Percentiles rank a stretch among this genome's conserved stretches.
Evolutionary conservation across 2,888 invertebrate species (phyloP).

Genomic region (Cryptocephalus primarius): DNA sequence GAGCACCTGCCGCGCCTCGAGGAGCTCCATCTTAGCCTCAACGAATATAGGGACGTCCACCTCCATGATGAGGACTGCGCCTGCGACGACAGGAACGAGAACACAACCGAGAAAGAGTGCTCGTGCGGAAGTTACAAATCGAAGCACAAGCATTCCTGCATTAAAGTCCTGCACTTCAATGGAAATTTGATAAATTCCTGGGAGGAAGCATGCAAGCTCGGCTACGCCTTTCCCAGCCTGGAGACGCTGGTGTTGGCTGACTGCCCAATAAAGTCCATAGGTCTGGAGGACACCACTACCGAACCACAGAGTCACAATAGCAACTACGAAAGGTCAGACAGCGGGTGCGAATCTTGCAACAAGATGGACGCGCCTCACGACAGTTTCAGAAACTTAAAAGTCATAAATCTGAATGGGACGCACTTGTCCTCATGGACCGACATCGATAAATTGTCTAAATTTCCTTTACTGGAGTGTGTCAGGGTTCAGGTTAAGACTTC

Average conservation of each 20-base stretch:
- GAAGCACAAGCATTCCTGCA: conserved; percentile 45
- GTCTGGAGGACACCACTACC: conserved; percentile 19
- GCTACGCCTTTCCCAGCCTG: conserved; percentile 74
- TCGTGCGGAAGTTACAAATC: conserved; percentile 11
- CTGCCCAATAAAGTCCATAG: conserved; percentile 58
- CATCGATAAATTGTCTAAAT: conserved; percentile 73
- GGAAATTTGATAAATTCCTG: conserved; percentile 79
- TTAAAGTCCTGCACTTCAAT: conserved; percentile 77
- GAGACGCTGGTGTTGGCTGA: conserved; percentile 79
- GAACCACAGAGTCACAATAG: conserved; percentile 11
- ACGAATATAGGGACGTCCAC: conserved; percentile 71
- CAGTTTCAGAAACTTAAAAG: conserved; percentile 57
- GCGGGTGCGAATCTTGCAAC: conserved; percentile 44
- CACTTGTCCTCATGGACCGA: conserved; percentile 79
- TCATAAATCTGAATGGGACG: conserved; percentile 78
- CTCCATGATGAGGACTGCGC: conserved; percentile 41
- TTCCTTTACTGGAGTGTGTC: conserved; percentile 73
- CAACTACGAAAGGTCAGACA: conserved; percentile 39
- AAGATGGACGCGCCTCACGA: conserved; percentile 48
- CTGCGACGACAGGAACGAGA: conserved; percentile 11
- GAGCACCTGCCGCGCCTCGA: conserved; percentile 68
- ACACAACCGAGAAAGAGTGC: conserved; percentile 7
- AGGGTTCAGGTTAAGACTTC: conserved; percentile 55
- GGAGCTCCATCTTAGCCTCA: conserved; percentile 87
- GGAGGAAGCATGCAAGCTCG: conserved; percentile 74